Evolutionary conservation across 1,140 invertebrate species (phyloP), one percentile per base, ranked within the genome.

Genomic region (Druon quercuslanigerum): DNA sequence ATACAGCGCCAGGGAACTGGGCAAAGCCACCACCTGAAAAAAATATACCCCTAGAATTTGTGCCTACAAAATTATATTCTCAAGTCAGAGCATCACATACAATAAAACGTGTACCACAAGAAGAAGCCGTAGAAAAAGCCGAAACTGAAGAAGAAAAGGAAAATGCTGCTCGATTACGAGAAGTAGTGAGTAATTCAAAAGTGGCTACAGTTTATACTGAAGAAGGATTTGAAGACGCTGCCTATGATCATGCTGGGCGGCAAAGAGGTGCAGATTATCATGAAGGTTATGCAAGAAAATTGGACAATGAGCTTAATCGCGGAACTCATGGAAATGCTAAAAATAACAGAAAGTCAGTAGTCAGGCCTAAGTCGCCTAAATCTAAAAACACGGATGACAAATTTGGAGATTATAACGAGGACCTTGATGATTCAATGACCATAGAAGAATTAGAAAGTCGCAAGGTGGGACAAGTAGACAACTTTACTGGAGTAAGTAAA

Each of bases 171-270:
- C 89, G 94, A 77, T 89, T 96, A 50, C 91, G 92, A 56, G 93
- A 95, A 90, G 92, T 95, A 4, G 92, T 96, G 0, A 94, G 93
- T 70, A 94, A 94, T 81, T 92, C 93, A n/a, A 96, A 95, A 90
- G 92, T 93, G 4, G 95, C 95, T 85, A 95, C 93, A 2, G 92
- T 96, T 8, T 96, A 96, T 82, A 94, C 94, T 6, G 95, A 96
- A 89, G 95, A 96, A 91, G 95, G 95, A 0, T 96, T 95, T 79
- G 95, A 96, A 89, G 95, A 96, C 88, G 92, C 93, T 0, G 95
- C 93, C 8, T 96, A 96, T 82, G 95, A 96, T 86, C 95, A 96
- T 83, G 95, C 92, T 13, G 95, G 94, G 50, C 94, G 94, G 86
- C 92, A 94, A 71, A 94, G 95, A 82, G 92, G 94, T 79, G 95